Conservation (phyloP, 2,113 vertebrate species). For the Gobio gobio region DNA sequence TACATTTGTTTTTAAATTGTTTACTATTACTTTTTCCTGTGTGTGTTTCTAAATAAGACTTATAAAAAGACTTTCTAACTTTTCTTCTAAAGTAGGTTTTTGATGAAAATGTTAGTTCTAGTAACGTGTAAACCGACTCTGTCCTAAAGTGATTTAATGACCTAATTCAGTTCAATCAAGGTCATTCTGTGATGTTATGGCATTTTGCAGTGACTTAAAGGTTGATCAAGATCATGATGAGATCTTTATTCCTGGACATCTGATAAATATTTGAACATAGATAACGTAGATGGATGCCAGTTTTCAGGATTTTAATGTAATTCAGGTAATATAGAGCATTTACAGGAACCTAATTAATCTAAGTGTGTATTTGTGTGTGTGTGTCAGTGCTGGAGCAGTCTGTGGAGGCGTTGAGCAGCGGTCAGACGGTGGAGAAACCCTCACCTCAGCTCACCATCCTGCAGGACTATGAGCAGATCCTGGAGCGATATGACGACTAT, state of each 20-base stretch:
- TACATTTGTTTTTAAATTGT: not conserved
- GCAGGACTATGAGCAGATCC: slow-evolving; percentile 77
- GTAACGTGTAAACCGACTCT: not conserved
- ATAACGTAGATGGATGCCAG: not conserved
- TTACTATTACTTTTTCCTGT: not conserved
- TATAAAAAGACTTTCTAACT: not conserved
- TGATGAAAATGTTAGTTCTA: not conserved
- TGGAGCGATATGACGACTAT: slow-evolving; percentile 82
- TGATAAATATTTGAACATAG: not conserved
- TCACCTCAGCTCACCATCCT: slow-evolving; percentile 81
- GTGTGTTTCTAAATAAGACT: no score
- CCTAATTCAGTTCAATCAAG: not conserved
- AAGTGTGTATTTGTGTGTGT: not conserved
- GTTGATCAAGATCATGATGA: not conserved
- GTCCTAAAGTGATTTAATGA: not conserved
- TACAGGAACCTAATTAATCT: not conserved
- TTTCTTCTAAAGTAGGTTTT: not conserved
- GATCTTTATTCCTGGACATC: not conserved
- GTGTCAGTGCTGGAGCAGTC: slow-evolving; percentile 76
- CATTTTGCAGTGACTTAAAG: no score
- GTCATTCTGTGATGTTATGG: no score
- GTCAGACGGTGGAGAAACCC: slow-evolving; percentile 65
- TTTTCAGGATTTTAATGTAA: not conserved
- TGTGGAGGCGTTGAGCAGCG: slow-evolving; percentile 73
- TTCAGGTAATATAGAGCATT: not conserved